A percentile compares a stretch with the other conserved stretches of the same genome.
phyloP scores from a whole-genome alignment of 2,888 invertebrate species.

The Dolichomitus sp. region DNA sequence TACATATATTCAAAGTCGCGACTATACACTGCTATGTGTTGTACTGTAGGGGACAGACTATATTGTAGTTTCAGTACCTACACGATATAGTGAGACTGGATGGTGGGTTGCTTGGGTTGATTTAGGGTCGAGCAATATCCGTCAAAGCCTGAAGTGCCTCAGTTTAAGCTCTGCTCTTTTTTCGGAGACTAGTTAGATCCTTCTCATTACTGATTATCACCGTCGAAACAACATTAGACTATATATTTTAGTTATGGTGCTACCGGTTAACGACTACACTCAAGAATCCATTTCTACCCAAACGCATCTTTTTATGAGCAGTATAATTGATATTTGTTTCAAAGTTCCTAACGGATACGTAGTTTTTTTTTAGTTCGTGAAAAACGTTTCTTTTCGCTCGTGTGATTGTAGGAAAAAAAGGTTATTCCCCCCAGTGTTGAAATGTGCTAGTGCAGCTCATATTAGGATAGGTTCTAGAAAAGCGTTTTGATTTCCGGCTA shows the following conservation, averaged over 20 bases:
- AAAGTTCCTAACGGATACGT: no score
- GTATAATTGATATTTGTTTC: no score
- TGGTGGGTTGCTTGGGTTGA: conserved; percentile 60
- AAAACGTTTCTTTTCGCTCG: no score
- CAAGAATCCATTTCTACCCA: no score
- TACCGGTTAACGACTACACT: no score
- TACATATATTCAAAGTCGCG: conserved; percentile 6
- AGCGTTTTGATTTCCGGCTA: background rate
- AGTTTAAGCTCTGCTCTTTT: conserved; percentile 26
- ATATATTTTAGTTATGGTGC: background rate
- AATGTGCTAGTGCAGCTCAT: no score
- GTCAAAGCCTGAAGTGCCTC: conserved; percentile 59
- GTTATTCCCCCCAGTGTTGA: no score
- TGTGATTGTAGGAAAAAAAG: no score
- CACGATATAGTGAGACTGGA: conserved; percentile 9
- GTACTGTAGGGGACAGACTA: conserved; percentile 12
- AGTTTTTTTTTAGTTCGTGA: no score
- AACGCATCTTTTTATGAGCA: no score
- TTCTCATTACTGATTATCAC: background rate
- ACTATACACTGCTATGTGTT: conserved; percentile 18
- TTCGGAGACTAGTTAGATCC: background rate
- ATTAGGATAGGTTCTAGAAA: no score
- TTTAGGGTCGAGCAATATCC: conserved; percentile 70
- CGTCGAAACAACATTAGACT: background rate
- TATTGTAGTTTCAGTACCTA: conserved; percentile 39